Evolutionary conservation across 1,140 invertebrate genomes (phyloP), one percentile per base, ranked within the genome.

Genomic region (Caenorhabditis inopinata): DNA sequence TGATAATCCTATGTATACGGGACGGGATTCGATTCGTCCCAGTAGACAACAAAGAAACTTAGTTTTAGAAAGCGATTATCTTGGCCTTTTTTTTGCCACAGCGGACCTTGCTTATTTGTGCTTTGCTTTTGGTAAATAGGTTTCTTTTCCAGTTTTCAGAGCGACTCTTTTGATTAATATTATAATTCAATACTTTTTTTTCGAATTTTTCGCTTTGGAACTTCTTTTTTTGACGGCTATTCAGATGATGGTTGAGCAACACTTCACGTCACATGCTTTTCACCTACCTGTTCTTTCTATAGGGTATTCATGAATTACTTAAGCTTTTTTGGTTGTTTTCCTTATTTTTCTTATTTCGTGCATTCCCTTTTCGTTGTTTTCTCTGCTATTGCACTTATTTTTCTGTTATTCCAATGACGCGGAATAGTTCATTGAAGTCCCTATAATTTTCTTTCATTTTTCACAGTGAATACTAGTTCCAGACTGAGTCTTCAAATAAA

Each of bases 1-100:
- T 68, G 58, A 68, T 68, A 68, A 68, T 18, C 27, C 35, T 58
- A 29, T 58, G 51, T 32, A 35, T 32, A 32, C 51, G 12, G 21
- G 2, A 25, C n/a, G n/a, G n/a, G n/a, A n/a, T 32, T 58, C 27
- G 16, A 14, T 68, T 7, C 32, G 58, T 68, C 58, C 58, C 58
- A 68, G n/a, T 68, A 68, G 58, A 68, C 58, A 68, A 68, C 58
- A 68, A 68, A 68, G 58, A 68, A 68, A 68, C 58, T 29, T 16
- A 18, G 6, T 18, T 51, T 51, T 18, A 58, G n/a, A 58, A 58
- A 58, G 51, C 58, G 58, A 68, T 68, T 68, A 68, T 68, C 58
- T 68, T 32, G 23, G 27, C 21, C 11, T 25, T 9, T 32, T 58
- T 58, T 58, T n/a, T n/a, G n/a, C n/a, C 51, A 58, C 29, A 58